Percentiles rank a stretch among this genome's conserved stretches.
phyloP scores from a whole-genome alignment of 2,888 invertebrate genomes.

The Scrobipalpa atriplicella region DNA sequence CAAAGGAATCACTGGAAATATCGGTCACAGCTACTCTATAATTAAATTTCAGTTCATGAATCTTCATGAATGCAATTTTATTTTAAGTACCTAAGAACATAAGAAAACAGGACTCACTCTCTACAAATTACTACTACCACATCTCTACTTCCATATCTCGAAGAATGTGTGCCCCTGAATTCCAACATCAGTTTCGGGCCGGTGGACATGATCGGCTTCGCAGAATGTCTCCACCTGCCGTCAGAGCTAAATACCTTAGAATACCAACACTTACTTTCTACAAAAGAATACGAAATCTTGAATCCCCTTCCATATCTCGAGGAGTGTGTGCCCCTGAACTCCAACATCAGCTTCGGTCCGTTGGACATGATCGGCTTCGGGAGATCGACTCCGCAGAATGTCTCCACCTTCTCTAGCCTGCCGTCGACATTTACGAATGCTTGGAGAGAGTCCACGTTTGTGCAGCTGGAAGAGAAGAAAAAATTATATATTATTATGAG shows the following conservation, averaged over 20 bases:
- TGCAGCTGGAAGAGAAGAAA: constrained; percentile 83
- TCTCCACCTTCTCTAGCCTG: constrained; percentile 92
- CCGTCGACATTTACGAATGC: constrained; percentile 93
- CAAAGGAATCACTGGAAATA: too few species aligned
- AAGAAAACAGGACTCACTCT: constrained; percentile 89
- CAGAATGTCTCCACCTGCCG: constrained; percentile 94
- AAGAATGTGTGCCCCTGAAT: constrained; percentile 91
- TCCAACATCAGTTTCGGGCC: constrained; percentile 93
- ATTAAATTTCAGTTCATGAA: too few species aligned
- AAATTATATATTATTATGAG: too few species aligned
- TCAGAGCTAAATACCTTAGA: background rate
- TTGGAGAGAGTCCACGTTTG: constrained; percentile 89
- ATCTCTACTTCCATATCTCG: constrained; percentile 91
- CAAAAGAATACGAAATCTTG: constrained; percentile 93
- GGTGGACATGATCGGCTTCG: constrained; percentile 96
- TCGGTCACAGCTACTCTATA: too few species aligned
- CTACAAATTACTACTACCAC: constrained; percentile 93
- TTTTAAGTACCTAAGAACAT: too few species aligned
- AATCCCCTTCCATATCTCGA: constrained; percentile 92
- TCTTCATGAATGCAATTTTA: too few species aligned
- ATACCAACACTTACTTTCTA: constrained; percentile 88
- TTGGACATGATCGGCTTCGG: constrained; percentile 97
- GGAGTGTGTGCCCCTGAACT: constrained; percentile 91
- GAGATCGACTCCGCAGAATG: constrained; percentile 91
- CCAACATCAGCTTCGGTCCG: constrained; percentile 92